Evolutionary conservation across 1,140 invertebrate species (phyloP).

Genomic region (Spodoptera litura): DNA sequence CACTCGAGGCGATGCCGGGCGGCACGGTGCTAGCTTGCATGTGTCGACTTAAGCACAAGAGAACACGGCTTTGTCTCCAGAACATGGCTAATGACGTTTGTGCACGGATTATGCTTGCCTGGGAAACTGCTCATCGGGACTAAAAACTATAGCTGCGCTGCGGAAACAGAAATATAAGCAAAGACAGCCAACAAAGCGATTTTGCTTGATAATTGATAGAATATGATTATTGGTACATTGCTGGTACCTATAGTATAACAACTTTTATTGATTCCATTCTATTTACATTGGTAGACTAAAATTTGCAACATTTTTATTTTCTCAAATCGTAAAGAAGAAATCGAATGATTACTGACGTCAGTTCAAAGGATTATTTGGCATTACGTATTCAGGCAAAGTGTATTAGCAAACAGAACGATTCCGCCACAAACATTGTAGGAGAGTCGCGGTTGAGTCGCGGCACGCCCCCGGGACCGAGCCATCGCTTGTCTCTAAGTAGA

Average conservation of each 20-base stretch:
- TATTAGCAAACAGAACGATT: neutral
- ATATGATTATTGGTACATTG: too few relatives aligned
- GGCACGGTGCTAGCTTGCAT: slow-evolving; percentile 3
- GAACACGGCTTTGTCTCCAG: slow-evolving; percentile 34
- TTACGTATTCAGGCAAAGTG: neutral
- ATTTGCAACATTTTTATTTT: too few relatives aligned
- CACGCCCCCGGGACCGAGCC: slow-evolving; percentile 2
- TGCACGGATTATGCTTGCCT: slow-evolving; percentile 17
- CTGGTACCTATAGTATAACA: too few relatives aligned
- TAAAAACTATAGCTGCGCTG: too few relatives aligned
- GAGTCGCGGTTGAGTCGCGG: neutral
- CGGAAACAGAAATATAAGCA: too few relatives aligned
- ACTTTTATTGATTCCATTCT: too few relatives aligned
- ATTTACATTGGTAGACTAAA: too few relatives aligned
- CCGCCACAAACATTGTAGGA: neutral
- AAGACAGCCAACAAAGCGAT: too few relatives aligned
- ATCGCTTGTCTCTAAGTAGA: slow-evolving; percentile 13
- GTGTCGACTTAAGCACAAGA: slow-evolving; percentile 29
- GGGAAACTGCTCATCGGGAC: neutral
- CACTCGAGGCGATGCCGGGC: neutral
- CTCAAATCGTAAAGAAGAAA: too few relatives aligned
- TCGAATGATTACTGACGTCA: too few relatives aligned
- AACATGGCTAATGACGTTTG: slow-evolving; percentile 32
- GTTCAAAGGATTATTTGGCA: neutral
- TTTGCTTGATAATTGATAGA: too few relatives aligned